Conservation (phyloP, 2,888 invertebrate genomes). For the Alloplasta piceator region DNA sequence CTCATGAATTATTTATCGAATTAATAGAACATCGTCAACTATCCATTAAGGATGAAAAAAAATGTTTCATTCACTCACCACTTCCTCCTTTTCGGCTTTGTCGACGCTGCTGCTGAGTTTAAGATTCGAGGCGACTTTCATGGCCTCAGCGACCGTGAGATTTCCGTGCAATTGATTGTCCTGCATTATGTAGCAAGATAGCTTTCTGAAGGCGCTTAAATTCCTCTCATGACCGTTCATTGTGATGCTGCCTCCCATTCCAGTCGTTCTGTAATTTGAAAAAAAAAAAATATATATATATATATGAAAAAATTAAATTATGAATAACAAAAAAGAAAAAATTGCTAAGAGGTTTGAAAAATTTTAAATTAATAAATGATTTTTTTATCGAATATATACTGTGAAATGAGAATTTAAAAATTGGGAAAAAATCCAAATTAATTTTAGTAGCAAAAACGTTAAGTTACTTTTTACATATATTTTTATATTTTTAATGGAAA, state of each 20-base stretch:
- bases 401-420: too few species aligned
- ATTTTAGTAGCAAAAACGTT: too few species aligned
- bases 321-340: too few species aligned
- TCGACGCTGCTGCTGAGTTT: slow-evolving; percentile 91
- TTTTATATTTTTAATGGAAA: too few species aligned
- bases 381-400: too few species aligned
- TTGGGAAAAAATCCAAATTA: too few species aligned
- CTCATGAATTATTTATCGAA: background rate
- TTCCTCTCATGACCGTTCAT: slow-evolving; percentile 94
- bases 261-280: slow-evolving; percentile 87
- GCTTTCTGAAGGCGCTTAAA: slow-evolving; percentile 93
- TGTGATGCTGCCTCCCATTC: slow-evolving; percentile 92
- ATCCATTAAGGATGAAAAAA: background rate
- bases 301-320: too few species aligned
- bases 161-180: slow-evolving; percentile 96
- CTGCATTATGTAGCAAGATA: slow-evolving; percentile 98
- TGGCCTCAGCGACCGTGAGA: slow-evolving; percentile 96
- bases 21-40: background rate
- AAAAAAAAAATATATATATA: too few species aligned
- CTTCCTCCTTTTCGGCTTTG: slow-evolving; percentile 90
- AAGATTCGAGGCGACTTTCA: slow-evolving; percentile 95
- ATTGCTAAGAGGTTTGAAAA: too few species aligned
- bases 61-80: slow-evolving; percentile 86
- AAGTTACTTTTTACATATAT: too few species aligned
- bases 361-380: too few species aligned